Evolutionary conservation across 2,797 vertebrate genomes (phyloP).

Genomic region (Eleutherodactylus coqui): DNA sequence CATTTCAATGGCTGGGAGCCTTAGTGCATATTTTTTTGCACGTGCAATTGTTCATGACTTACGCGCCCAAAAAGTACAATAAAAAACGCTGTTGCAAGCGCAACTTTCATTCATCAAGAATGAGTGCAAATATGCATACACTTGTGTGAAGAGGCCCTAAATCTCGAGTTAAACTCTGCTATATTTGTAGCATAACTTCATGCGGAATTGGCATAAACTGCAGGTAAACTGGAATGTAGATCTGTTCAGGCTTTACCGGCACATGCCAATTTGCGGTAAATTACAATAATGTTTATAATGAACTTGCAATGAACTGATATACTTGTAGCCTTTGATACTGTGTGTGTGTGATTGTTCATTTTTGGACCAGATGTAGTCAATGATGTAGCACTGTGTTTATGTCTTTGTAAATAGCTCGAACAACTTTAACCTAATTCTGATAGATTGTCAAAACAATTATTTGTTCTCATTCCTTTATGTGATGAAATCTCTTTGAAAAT

Average conservation of each 20-base stretch:
- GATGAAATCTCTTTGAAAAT: slow-evolving; percentile 61
- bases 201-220: slow-evolving; percentile 28
- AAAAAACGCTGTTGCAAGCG: no score
- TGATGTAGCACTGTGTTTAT: slow-evolving; percentile 61
- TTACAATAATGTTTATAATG: slow-evolving; percentile 63
- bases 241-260: slow-evolving; percentile 1
- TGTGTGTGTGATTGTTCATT: slow-evolving; percentile 46
- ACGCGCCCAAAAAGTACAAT: no score
- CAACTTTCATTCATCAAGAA: no score
- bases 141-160: no score
- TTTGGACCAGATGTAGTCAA: slow-evolving; percentile 62
- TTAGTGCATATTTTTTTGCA: no score
- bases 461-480: slow-evolving; percentile 53
- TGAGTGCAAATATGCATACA: no score
- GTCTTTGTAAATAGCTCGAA: slow-evolving; percentile 56
- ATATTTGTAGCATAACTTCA: slow-evolving; percentile 17
- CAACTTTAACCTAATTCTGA: slow-evolving; percentile 60
- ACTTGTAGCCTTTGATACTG: slow-evolving; percentile 60
- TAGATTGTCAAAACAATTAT: slow-evolving; percentile 61
- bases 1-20: no score
- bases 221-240: slow-evolving; percentile 43
- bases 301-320: slow-evolving; percentile 62
- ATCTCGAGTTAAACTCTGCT: no score
- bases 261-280: slow-evolving; percentile 39
- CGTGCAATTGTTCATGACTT: no score